These are phyloP conservation scores for Temnothorax ravouxi DNA, from an alignment of 2,888 invertebrate species.

Conservation along the genomic window DNA sequence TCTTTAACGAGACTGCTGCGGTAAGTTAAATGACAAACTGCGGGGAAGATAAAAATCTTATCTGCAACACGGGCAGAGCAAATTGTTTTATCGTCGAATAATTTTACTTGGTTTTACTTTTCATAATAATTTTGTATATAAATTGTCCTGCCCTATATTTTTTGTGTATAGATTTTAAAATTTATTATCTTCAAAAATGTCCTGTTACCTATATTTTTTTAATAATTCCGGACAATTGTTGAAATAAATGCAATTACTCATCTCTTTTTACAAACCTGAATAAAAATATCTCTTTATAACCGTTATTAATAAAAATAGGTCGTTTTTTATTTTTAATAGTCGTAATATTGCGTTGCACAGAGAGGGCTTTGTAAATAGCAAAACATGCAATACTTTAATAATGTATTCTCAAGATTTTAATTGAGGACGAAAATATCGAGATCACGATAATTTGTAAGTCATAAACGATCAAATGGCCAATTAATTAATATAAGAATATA, in stretches of 20 bases:
- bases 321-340: background rate
- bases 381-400: background rate
- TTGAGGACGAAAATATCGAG: background rate
- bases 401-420: background rate
- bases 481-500: background rate
- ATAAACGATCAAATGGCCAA: background rate
- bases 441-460: background rate
- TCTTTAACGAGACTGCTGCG: background rate
- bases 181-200: background rate
- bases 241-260: background rate
- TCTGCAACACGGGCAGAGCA: background rate
- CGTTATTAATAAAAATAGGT: background rate
- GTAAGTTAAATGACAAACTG: background rate
- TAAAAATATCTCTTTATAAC: background rate
- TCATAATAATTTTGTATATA: background rate
- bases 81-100: constrained; percentile 2
- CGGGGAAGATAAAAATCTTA: background rate
- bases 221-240: background rate
- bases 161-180: background rate
- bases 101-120: constrained; percentile 1
- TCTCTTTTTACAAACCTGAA: background rate
- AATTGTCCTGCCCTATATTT: background rate
- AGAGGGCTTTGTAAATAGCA: background rate
- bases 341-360: background rate
- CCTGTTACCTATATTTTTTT: background rate